phyloP scores from a whole-genome alignment of 2,888 invertebrate species.

The Amblyjoppa fuscipennis region DNA sequence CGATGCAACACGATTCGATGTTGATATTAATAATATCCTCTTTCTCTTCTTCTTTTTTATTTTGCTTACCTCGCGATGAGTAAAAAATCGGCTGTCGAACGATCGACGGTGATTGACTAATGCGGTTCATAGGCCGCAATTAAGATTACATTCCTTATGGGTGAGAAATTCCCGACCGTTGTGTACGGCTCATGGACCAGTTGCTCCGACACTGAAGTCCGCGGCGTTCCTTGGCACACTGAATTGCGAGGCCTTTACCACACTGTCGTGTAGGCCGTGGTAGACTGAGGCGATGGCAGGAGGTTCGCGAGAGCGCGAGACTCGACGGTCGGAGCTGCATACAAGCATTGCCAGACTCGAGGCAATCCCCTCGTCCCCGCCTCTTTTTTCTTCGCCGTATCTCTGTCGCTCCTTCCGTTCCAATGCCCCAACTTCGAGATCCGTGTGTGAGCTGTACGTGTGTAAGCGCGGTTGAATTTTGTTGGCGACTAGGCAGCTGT shows the following conservation, averaged over 20 bases:
- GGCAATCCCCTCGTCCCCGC: not conserved
- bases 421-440: slow-evolving; percentile 1
- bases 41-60: not conserved
- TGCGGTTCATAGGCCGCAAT: slow-evolving; percentile 67
- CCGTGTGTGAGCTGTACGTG: not conserved
- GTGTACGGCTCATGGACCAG: slow-evolving; percentile 79
- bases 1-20: not conserved
- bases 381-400: not conserved
- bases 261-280: slow-evolving; percentile 60
- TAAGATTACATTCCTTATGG: slow-evolving; percentile 82
- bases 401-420: slow-evolving; percentile 13
- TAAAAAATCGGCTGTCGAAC: slow-evolving; percentile 65
- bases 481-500: slow-evolving; percentile 2
- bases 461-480: not conserved
- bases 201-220: slow-evolving; percentile 84
- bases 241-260: slow-evolving; percentile 36
- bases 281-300: slow-evolving; percentile 51
- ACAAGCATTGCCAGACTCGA: slow-evolving; percentile 9
- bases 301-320: not conserved
- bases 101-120: slow-evolving; percentile 54
- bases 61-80: slow-evolving; percentile 55
- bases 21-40: not conserved
- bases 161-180: slow-evolving; percentile 69
- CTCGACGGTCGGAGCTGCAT: not conserved
- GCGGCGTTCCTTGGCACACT: slow-evolving; percentile 60